Evolutionary conservation across 2,113 vertebrate species (phyloP).

Genomic region (Urocitellus parryii): DNA sequence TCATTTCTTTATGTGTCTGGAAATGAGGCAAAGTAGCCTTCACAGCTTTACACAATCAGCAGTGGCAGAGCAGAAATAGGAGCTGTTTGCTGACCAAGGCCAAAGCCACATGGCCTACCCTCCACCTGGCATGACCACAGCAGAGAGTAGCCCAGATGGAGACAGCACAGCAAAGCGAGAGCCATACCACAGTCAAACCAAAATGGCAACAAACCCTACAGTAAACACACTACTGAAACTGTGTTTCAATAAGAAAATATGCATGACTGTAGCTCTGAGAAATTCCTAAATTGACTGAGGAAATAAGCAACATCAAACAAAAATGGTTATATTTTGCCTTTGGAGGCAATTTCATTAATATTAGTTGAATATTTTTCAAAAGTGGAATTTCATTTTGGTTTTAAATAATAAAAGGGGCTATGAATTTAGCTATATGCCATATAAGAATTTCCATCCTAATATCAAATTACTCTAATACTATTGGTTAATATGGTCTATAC

Average conservation of each 20-base stretch:
- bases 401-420: neutral
- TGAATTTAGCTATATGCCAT: neutral
- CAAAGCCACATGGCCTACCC: neutral
- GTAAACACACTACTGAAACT: neutral
- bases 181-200: neutral
- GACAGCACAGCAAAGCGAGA: neutral
- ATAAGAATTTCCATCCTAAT: slow-evolving; percentile 27
- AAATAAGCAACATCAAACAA: neutral
- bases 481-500: neutral
- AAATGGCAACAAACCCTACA: neutral
- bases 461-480: neutral
- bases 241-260: neutral
- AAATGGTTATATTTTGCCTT: neutral
- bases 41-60: neutral
- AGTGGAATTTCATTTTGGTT: neutral
- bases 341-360: neutral
- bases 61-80: neutral
- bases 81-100: neutral
- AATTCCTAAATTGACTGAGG: neutral
- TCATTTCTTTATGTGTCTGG: neutral
- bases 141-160: no score
- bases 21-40: neutral
- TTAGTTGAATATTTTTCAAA: neutral
- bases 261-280: neutral
- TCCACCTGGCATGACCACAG: neutral